Evolutionary conservation across 2,888 invertebrate genomes (phyloP).

Genomic region (Suillia variegata): DNA sequence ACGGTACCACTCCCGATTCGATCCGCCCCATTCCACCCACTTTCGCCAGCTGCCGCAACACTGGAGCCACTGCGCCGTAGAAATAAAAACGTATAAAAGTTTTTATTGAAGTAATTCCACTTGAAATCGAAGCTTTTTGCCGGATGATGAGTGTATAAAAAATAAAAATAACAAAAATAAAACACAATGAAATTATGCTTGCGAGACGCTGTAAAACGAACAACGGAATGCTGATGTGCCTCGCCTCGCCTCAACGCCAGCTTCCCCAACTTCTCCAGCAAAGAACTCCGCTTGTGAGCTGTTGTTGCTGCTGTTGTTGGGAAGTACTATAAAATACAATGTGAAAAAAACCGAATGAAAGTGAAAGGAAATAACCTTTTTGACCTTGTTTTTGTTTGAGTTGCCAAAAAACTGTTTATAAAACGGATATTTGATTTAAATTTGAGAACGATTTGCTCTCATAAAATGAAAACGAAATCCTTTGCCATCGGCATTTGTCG

Average conservation of each 20-base stretch:
- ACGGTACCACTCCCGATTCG: background rate
- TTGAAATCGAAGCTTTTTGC: conserved; percentile 40
- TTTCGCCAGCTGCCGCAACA: background rate
- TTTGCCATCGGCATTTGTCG: too few relatives aligned
- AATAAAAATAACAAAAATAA: too few relatives aligned
- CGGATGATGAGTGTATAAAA: conserved; percentile 1
- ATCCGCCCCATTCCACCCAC: background rate
- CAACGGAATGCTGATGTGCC: background rate
- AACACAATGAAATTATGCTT: conserved; percentile 29
- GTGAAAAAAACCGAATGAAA: background rate
- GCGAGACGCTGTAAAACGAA: conserved; percentile 9
- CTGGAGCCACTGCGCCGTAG: background rate
- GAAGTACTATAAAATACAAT: too few relatives aligned
- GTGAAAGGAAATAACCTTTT: conserved; percentile 1
- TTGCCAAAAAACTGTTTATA: background rate
- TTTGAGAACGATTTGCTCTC: background rate
- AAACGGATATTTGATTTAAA: background rate
- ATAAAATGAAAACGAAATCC: background rate
- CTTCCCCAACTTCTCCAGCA: background rate
- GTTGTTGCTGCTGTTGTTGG: too few relatives aligned
- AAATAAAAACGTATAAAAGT: conserved; percentile 27
- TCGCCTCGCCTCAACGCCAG: too few relatives aligned
- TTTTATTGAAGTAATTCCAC: conserved; percentile 43
- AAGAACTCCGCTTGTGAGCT: too few relatives aligned
- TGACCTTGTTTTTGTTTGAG: background rate